Evolutionary conservation across 2,797 vertebrate genomes (phyloP).

Genomic region (Selene dorsalis): DNA sequence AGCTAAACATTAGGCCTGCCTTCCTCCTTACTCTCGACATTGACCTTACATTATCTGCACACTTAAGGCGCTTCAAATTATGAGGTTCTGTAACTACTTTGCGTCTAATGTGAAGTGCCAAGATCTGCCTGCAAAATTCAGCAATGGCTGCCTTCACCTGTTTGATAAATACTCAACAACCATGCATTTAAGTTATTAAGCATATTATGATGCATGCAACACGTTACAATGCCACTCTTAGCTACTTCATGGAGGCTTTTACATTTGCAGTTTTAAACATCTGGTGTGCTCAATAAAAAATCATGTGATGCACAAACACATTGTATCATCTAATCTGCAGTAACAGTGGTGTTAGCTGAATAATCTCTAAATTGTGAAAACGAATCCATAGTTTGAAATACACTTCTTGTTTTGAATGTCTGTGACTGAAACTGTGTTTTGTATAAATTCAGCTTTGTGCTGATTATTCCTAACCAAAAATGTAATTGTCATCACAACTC

Average conservation of each 20-base stretch:
- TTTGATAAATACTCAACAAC: constrained; percentile 9
- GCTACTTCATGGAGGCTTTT: background rate
- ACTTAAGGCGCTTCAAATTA: constrained; percentile 52
- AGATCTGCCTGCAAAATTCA: constrained; percentile 24
- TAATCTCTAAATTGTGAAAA: background rate
- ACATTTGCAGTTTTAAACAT: background rate
- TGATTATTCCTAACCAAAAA: background rate
- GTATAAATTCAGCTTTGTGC: background rate
- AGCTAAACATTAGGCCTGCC: constrained; percentile 73
- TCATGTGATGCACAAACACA: background rate
- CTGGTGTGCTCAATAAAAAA: background rate
- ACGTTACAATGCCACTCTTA: background rate
- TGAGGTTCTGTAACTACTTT: constrained; percentile 59
- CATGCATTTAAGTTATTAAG: background rate
- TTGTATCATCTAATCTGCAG: background rate
- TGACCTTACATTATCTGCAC: constrained; percentile 63
- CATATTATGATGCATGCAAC: background rate
- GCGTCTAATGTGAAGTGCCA: constrained; percentile 27
- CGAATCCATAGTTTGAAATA: background rate
- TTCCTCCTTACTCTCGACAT: constrained; percentile 38
- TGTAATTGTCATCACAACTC: too few relatives aligned
- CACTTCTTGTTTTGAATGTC: background rate
- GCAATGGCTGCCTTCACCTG: background rate
- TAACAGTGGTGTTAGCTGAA: too few relatives aligned
- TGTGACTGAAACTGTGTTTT: background rate